Conservation (phyloP, 2,797 vertebrate species). For the Setipinna tenuifilis region DNA sequence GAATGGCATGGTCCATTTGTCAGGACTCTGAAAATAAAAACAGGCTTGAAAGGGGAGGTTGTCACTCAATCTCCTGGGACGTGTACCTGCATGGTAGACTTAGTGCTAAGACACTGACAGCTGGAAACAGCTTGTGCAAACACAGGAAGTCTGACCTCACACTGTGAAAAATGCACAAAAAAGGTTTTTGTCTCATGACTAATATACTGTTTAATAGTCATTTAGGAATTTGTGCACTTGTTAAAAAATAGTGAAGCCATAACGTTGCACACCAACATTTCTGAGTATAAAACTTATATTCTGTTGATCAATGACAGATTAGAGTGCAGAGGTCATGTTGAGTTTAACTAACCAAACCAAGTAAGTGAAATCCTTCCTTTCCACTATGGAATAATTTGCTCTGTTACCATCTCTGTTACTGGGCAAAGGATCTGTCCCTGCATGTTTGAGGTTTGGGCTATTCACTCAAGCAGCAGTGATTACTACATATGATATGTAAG, state of each 20-base stretch:
- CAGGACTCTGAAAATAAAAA: constrained; percentile 68
- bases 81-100: constrained; percentile 65
- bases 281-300: background rate
- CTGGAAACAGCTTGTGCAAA: constrained; percentile 68
- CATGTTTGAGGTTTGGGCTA: background rate
- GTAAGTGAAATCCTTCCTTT: background rate
- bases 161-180: constrained; percentile 50
- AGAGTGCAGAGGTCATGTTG: background rate
- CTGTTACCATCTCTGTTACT: background rate
- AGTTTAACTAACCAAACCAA: too few species aligned
- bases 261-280: background rate
- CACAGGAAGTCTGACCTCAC: constrained; percentile 60
- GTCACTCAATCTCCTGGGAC: constrained; percentile 72
- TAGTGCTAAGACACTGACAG: constrained; percentile 51
- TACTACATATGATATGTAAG: background rate
- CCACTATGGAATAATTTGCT: too few species aligned
- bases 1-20: constrained; percentile 69
- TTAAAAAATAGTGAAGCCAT: too few species aligned
- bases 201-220: too few species aligned
- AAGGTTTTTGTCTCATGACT: background rate
- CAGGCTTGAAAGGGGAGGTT: constrained; percentile 69
- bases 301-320: background rate
- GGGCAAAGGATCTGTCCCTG: background rate
- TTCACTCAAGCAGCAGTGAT: background rate
- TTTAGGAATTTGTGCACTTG: background rate